Percentiles rank a stretch among this genome's conserved stretches.
Evolutionary conservation across 2,888 invertebrate genomes (phyloP).

Genomic region (Phortica okadai): DNA sequence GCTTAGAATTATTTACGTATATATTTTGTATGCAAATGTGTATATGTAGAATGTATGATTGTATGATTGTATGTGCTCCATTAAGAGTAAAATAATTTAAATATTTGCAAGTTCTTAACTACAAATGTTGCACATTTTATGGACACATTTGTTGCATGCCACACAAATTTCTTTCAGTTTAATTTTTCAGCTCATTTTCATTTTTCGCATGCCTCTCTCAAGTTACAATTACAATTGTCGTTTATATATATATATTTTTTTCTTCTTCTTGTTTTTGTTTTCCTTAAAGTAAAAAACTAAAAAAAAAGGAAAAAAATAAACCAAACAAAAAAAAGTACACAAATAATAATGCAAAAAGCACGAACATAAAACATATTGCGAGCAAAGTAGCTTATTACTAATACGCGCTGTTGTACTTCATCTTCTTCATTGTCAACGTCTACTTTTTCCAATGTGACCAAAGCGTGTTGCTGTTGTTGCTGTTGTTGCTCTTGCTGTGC

Average conservation of each 20-base stretch:
- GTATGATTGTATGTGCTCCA: constrained; percentile 10
- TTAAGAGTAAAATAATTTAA: constrained; percentile 14
- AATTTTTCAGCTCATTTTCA: not conserved
- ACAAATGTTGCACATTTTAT: constrained; percentile 65
- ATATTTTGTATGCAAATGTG: not conserved
- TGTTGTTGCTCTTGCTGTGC: not conserved
- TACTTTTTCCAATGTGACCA: not conserved
- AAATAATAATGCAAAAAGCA: constrained; percentile 55
- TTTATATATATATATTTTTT: not conserved
- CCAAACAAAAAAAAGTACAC: constrained; percentile 46
- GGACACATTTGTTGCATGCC: constrained; percentile 47
- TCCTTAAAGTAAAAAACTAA: constrained; percentile 52
- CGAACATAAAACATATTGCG: constrained; percentile 5
- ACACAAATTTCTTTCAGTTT: constrained; percentile 9
- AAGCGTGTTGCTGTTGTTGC: not conserved
- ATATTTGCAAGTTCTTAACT: constrained; percentile 29
- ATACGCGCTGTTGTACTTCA: constrained; percentile 45
- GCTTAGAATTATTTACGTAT: constrained; percentile 3
- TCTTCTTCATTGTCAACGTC: not conserved
- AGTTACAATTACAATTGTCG: constrained; percentile 11
- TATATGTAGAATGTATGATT: not conserved
- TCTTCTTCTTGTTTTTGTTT: constrained; percentile 8
- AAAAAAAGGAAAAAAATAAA: constrained; percentile 55
- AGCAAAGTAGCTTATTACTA: constrained; percentile 54
- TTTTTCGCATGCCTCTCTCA: constrained; percentile 28